These are phyloP conservation scores for Drosophila neotestacea DNA, from an alignment of 2,888 invertebrate species.

Conservation along the genomic window DNA sequence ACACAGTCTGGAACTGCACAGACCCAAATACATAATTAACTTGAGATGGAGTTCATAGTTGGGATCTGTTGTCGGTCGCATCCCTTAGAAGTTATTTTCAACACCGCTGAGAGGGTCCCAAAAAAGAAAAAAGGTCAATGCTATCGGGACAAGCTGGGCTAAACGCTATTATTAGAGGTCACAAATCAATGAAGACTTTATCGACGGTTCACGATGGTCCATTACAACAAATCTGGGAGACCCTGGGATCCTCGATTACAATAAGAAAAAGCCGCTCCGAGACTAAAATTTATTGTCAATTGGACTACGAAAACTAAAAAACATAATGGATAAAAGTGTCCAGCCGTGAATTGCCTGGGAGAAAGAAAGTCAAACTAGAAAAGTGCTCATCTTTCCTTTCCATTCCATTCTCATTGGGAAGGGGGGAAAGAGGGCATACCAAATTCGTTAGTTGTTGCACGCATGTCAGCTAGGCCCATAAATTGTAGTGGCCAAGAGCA, in stretches of 20 bases:
- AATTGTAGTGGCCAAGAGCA: constrained; percentile 51
- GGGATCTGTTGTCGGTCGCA: constrained; percentile 56
- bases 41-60: constrained; percentile 7
- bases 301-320: constrained; percentile 35
- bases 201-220: constrained; percentile 60
- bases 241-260: constrained; percentile 60
- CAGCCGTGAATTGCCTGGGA: constrained; percentile 66
- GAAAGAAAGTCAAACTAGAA: constrained; percentile 62
- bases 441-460: constrained; percentile 54
- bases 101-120: constrained; percentile 44
- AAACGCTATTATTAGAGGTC: constrained; percentile 82
- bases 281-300: constrained; percentile 78
- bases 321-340: constrained; percentile 78
- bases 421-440: constrained; percentile 27
- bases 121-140: constrained; percentile 63
- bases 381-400: constrained; percentile 33
- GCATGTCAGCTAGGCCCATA: constrained; percentile 66
- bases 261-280: constrained; percentile 63
- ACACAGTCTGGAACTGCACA: neutral
- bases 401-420: neutral
- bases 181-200: constrained; percentile 82
- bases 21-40: constrained; percentile 66
- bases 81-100: constrained; percentile 71
- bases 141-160: constrained; percentile 59
- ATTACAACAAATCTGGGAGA: constrained; percentile 69